Conservation (phyloP, 2,888 invertebrate genomes). For the Acrobasis repandana region DNA sequence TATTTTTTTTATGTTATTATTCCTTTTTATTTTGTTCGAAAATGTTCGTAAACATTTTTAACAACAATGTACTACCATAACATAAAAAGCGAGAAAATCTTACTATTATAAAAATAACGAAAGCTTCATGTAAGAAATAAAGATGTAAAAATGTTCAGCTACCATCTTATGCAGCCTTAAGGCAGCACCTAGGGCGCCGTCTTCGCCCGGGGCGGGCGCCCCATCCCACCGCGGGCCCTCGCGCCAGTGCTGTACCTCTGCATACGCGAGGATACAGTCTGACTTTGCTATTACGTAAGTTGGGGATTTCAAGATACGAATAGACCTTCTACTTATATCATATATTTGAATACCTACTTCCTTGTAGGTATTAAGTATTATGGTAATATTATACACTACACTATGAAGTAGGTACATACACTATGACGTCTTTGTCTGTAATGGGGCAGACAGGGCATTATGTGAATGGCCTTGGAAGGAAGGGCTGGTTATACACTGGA, state of each 20-base stretch:
- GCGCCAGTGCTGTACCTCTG: neutral
- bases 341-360: neutral
- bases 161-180: constrained; percentile 40
- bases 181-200: constrained; percentile 64
- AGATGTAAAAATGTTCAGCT: constrained; percentile 40
- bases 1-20: too few species aligned
- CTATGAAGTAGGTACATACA: too few species aligned
- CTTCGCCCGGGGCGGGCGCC: constrained; percentile 69
- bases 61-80: too few species aligned
- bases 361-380: neutral
- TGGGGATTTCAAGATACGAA: neutral
- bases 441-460: too few species aligned
- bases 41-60: too few species aligned
- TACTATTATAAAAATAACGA: too few species aligned
- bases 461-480: too few species aligned
- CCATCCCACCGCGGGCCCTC: constrained; percentile 12
- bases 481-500: too few species aligned
- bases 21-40: too few species aligned
- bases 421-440: too few species aligned
- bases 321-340: neutral
- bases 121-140: neutral
- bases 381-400: too few species aligned
- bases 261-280: constrained; percentile 7
- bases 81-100: too few species aligned
- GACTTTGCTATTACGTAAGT: constrained; percentile 17